Percentiles rank a stretch among this genome's conserved stretches.
Evolutionary conservation across 2,797 vertebrate species (phyloP).

Genomic region (Telmatherina bonti): DNA sequence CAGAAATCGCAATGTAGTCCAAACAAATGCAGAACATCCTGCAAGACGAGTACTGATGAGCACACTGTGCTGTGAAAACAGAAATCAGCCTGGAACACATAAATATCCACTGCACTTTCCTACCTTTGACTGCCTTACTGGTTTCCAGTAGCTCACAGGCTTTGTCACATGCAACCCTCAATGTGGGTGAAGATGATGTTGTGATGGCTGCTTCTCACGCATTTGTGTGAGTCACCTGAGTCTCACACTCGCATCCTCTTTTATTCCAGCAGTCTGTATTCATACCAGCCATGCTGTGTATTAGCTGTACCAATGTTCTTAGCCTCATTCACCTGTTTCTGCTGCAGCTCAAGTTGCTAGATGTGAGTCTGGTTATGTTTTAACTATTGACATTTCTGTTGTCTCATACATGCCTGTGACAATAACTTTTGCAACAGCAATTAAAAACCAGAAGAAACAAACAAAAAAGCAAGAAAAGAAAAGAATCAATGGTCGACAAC

Average conservation of each 20-base stretch:
- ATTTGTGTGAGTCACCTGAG: background rate
- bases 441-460: slow-evolving; percentile 16
- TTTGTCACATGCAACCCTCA: too few relatives aligned
- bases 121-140: too few relatives aligned
- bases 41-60: background rate
- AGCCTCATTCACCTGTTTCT: too few relatives aligned
- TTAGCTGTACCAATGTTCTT: too few relatives aligned
- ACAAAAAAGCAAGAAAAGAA: too few relatives aligned
- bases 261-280: background rate
- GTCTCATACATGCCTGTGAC: background rate
- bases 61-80: background rate
- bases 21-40: background rate
- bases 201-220: too few relatives aligned
- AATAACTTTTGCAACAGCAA: slow-evolving; percentile 1
- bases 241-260: background rate
- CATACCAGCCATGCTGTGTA: too few relatives aligned
- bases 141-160: background rate
- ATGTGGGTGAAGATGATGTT: too few relatives aligned
- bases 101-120: background rate
- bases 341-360: too few relatives aligned
- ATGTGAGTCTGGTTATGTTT: too few relatives aligned
- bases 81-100: background rate
- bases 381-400: too few relatives aligned
- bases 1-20: too few relatives aligned
- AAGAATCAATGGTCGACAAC: slow-evolving; percentile 28